Evolutionary conservation across 2,888 invertebrate species (phyloP).

Genomic region (Aelia acuminata): DNA sequence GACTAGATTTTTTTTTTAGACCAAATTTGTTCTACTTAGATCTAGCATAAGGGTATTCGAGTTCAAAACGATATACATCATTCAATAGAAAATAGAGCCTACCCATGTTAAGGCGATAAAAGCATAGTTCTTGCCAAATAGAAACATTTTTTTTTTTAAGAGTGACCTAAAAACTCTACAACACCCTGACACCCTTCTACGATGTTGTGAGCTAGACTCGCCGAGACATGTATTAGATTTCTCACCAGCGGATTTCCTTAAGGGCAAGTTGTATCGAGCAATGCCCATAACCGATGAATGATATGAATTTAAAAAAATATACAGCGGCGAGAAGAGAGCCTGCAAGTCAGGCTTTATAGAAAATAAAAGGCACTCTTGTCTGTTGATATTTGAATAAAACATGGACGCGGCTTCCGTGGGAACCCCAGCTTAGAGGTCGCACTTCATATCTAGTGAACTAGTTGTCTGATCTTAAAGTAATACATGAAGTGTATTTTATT

Average conservation of each 20-base stretch:
- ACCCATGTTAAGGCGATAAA: no score
- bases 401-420: slow-evolving; percentile 7
- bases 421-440: background rate
- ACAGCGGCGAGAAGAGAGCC: background rate
- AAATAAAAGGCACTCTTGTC: slow-evolving; percentile 16
- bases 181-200: no score
- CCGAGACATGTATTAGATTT: background rate
- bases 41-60: no score
- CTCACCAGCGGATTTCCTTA: background rate
- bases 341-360: slow-evolving; percentile 24
- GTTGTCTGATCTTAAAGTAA: background rate
- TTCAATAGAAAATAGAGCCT: no score
- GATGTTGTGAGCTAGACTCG: background rate
- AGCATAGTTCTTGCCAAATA: no score
- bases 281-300: background rate
- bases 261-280: background rate
- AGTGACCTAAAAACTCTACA: no score
- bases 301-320: slow-evolving; percentile 26
- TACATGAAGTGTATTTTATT: background rate
- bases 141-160: no score
- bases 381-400: slow-evolving; percentile 44
- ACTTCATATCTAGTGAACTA: background rate
- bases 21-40: no score
- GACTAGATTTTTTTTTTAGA: no score
- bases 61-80: no score